Evolutionary conservation across 35 echinoderm and acorn worm species (phyloP), one percentile per base, ranked within the genome.

Genomic region (Lytechinus pictus): DNA sequence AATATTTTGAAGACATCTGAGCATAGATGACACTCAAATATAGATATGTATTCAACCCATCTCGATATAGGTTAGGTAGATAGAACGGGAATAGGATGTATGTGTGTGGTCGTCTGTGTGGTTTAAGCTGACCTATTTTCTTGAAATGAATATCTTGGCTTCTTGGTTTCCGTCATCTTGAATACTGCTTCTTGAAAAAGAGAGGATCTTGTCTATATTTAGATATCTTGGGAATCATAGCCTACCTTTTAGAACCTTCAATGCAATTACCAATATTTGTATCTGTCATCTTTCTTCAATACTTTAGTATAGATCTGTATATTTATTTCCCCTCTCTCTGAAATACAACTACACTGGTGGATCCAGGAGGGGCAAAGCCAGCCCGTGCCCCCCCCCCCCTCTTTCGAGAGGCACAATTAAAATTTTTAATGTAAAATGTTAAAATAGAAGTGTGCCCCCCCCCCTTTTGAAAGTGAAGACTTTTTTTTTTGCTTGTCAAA

Each of bases 51-150:
- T 79, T n/a, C 66, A 79, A 79, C 66, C 21, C 66, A 79, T 79
- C 66, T 79, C 12, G 4, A 79, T 79, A 79, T 79, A 79, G 66
- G 66, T 79, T 79, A 79, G 66, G 66, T 79, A 79, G 66, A 79
- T 79, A 7, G 66, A 79, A 44, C 14, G 88, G 88, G n/a, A 90
- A 90, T 52, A 90, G 29, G 29, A 90, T 52, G 88, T 52, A 33
- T 27, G 33, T 90, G 88, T 90, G 88, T 90, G 52, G 29, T 90
- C 29, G 88, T 44, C 29, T 90, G 27, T 90, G 88, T 90, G 88
- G 88, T 90, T 90, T 54, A 13, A 54, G 28, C 88, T 90, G 88
- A 90, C 88, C 88, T 90, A 90, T 90, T 90, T 90, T 90, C 88
- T 90, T 90, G 88, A 52, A 90, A 90, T 90, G 88, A 90, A 90